phyloP scores from a whole-genome alignment of 2,888 invertebrate species.

The Harmothoe impar region DNA sequence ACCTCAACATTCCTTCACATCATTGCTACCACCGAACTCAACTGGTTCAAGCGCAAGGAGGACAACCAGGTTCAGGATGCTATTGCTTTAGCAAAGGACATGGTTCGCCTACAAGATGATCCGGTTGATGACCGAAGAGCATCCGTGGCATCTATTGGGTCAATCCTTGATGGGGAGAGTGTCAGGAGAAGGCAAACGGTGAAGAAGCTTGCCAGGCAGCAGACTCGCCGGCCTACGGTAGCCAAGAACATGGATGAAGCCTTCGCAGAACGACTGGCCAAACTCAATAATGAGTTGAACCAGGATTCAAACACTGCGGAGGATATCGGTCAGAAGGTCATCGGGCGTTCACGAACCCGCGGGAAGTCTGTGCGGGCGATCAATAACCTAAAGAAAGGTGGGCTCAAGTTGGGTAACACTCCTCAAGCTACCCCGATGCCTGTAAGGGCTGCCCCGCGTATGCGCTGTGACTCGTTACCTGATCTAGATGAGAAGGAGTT shows the following conservation, averaged over 20 bases:
- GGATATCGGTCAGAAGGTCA: conserved; percentile 46
- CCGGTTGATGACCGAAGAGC: not conserved
- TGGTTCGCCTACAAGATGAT: conserved; percentile 49
- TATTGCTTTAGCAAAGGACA: conserved; percentile 48
- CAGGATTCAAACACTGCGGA: not conserved
- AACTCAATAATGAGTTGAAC: not conserved
- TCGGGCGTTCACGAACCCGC: not conserved
- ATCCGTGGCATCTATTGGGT: not conserved
- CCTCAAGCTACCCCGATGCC: not conserved
- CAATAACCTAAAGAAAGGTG: not conserved
- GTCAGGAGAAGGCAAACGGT: not conserved
- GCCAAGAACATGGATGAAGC: conserved; percentile 49
- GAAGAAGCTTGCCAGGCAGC: conserved; percentile 27
- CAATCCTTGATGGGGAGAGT: not conserved
- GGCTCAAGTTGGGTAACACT: not conserved
- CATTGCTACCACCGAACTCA: conserved; percentile 86
- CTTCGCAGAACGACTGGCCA: not conserved
- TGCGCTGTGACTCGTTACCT: not conserved
- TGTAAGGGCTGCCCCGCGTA: not conserved
- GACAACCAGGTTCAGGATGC: not conserved
- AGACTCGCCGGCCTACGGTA: not conserved
- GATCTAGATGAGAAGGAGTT: not conserved
- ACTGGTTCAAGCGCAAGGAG: conserved; percentile 24
- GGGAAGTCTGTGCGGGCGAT: conserved; percentile 36
- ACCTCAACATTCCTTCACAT: conserved; percentile 80